Evolutionary conservation across 2,888 invertebrate genomes (phyloP), one percentile per base, ranked within the genome.

Genomic region (Drosophila pseudotakahashii): DNA sequence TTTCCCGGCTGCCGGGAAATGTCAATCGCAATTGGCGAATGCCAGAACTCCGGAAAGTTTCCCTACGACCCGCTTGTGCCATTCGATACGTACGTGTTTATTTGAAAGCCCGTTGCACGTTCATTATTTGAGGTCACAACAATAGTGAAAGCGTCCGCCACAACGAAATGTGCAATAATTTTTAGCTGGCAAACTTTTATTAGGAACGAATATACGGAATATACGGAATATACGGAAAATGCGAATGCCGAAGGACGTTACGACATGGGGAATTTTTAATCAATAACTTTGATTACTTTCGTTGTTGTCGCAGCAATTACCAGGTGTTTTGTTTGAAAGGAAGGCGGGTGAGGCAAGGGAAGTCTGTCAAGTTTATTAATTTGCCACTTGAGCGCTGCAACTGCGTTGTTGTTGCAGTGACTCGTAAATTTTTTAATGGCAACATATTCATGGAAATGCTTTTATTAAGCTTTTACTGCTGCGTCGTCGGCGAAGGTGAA

Each of bases 21-120:
- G 70, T 71, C 70, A 71, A 66, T 71, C 61, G 72, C 50, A 51
- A 51, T 74, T 51, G 55, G 42, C 51, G 53, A 53, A 44, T 61
- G 42, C 37, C 73, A 50, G 42, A 37, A 23, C 30, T 36, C 37
- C 30, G 51, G 32, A 66, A 71, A 55, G 52, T 74, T 55, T 42
- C 44, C 66, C 50, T 44, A 45, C 70, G 74, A 64, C 72, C 86
- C 75, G 72, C 79, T 79, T 72, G 73, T 72, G 80, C 58, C 73
- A 76, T 75, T 78, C 79, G 76, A 73, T 69, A 73, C 47, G 79
- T 75, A 81, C 81, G 88, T 88, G 88, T 75, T 85, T 79, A 79
- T 82, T 75, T 75, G 70, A 66, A 82, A 79, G 79, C 74, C 55
- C 53, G 64, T 75, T 69, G 73, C 61, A 68, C 74, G 73, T 73